A percentile compares a stretch with the other conserved stretches of the same genome.
Evolutionary conservation across 2,888 invertebrate genomes (phyloP).

Genomic region (Apomyelois bistriatella): DNA sequence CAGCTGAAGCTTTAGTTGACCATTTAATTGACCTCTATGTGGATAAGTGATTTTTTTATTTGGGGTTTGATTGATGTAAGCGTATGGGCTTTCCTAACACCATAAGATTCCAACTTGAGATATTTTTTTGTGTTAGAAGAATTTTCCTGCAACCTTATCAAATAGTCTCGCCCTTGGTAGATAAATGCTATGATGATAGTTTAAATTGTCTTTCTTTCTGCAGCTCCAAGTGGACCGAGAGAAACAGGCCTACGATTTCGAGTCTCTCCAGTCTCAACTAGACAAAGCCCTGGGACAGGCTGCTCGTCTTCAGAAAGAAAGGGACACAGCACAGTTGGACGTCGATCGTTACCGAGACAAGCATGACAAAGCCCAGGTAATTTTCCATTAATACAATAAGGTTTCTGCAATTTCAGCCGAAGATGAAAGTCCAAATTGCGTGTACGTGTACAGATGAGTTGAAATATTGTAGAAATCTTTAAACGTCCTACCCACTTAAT

Average conservation of each 20-base stretch:
- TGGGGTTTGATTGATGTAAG: too few species aligned
- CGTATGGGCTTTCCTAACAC: too few species aligned
- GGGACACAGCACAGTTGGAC: constrained; percentile 91
- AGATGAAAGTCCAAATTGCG: too few species aligned
- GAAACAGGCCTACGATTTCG: constrained; percentile 94
- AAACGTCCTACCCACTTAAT: too few species aligned
- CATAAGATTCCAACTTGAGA: too few species aligned
- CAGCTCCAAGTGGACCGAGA: constrained; percentile 94
- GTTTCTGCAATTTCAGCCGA: too few species aligned
- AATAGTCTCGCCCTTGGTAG: too few species aligned
- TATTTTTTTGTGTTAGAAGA: too few species aligned
- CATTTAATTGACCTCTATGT: background rate
- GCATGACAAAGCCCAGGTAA: constrained; percentile 92
- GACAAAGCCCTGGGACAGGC: constrained; percentile 94
- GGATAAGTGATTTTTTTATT: background rate
- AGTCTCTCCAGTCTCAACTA: constrained; percentile 93
- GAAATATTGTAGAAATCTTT: too few species aligned
- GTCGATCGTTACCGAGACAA: constrained; percentile 93
- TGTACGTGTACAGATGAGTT: too few species aligned
- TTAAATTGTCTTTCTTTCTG: background rate
- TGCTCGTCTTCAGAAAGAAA: constrained; percentile 92
- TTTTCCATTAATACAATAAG: background rate
- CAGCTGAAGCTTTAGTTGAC: background rate
- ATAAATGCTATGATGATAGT: background rate
- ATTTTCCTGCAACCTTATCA: too few species aligned